A percentile compares a stretch with the other conserved stretches of the same genome.
These are phyloP conservation scores for Melikaiella ostensackeni DNA, from an alignment of 2,888 invertebrate genomes.

Conservation along the genomic window DNA sequence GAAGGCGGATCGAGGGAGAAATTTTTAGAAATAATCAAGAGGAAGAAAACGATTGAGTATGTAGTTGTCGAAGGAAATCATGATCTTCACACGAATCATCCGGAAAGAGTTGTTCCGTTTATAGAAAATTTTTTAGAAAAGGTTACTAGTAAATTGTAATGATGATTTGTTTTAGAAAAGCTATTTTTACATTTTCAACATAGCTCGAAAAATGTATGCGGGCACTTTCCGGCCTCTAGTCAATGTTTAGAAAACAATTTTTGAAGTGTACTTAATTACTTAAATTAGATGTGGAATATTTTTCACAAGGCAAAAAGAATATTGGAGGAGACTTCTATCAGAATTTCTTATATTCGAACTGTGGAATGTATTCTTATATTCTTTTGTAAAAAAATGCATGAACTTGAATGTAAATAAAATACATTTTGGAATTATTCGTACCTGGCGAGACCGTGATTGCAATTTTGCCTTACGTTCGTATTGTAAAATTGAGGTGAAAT, in stretches of 20 bases:
- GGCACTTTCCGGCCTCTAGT: not conserved
- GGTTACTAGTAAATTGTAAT: constrained; percentile 59
- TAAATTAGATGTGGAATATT: not conserved
- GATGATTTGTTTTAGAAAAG: not conserved
- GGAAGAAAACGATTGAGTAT: not conserved
- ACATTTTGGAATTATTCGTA: constrained; percentile 5
- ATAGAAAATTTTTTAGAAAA: constrained; percentile 77
- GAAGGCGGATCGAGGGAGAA: not conserved
- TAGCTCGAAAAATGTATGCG: not conserved
- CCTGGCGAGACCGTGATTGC: constrained; percentile 52
- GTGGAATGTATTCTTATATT: not conserved
- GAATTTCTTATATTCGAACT: too few relatives aligned
- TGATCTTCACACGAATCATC: constrained; percentile 81
- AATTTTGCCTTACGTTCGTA: constrained; percentile 54
- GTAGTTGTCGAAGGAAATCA: constrained; percentile 79
- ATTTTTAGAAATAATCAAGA: not conserved
- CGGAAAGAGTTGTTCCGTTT: constrained; percentile 79
- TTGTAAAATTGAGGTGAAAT: constrained; percentile 37
- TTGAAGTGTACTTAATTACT: not conserved
- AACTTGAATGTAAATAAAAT: not conserved
- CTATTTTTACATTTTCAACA: not conserved
- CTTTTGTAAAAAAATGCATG: not conserved
- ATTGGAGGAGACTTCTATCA: too few relatives aligned
- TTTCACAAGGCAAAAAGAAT: too few relatives aligned
- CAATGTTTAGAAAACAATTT: not conserved